Conservation (phyloP, 2,113 vertebrate genomes). For the Rhea americana region DNA sequence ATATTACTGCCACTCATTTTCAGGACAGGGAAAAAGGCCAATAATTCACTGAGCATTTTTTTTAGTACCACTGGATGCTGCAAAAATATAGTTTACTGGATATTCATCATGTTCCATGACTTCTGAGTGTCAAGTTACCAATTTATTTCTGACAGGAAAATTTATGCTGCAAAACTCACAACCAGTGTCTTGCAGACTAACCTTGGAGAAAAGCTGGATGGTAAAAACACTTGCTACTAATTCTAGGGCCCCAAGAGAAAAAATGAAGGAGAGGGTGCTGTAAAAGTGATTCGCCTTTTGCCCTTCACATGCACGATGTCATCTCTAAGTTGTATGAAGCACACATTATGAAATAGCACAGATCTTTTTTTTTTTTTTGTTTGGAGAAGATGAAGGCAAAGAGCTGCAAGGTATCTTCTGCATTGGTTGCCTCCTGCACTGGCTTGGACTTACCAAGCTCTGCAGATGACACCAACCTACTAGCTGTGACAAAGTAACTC, state of each 20-base stretch:
- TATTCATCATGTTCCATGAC: background rate
- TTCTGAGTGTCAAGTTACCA: background rate
- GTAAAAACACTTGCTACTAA: background rate
- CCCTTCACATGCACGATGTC: background rate
- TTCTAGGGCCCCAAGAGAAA: background rate
- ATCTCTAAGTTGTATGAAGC: background rate
- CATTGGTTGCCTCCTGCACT: background rate
- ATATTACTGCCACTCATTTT: slow-evolving; percentile 34
- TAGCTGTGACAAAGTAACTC: background rate
- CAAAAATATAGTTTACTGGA: background rate
- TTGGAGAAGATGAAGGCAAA: background rate
- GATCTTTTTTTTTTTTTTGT: background rate
- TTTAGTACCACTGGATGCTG: background rate
- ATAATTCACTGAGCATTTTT: slow-evolving; percentile 18
- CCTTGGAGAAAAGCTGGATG: background rate
- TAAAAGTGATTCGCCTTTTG: background rate
- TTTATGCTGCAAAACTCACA: background rate
- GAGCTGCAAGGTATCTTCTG: background rate
- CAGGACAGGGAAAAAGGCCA: slow-evolving; percentile 12
- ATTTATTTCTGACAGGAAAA: background rate
- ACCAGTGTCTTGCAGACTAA: background rate
- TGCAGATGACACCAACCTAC: background rate
- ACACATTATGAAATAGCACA: background rate
- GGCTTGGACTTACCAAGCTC: background rate
- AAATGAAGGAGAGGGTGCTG: rapidly evolving